phyloP scores from a whole-genome alignment of 2,888 invertebrate genomes.

The Oasisia sp. region DNA sequence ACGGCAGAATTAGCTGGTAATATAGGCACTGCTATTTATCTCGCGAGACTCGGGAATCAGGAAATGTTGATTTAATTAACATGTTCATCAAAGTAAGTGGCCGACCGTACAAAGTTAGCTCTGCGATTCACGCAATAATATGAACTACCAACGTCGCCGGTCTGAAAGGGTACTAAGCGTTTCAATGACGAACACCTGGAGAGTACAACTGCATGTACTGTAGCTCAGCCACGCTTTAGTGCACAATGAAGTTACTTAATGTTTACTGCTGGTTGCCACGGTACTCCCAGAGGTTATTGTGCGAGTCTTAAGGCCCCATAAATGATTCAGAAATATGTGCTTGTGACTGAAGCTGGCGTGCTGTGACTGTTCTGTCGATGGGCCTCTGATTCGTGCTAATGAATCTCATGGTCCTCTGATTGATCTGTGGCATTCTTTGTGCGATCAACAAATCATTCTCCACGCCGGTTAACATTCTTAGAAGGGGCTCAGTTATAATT shows the following conservation, averaged over 20 bases:
- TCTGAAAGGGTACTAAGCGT: neutral
- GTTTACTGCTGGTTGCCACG: neutral
- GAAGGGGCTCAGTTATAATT: too few relatives aligned
- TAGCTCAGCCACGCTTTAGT: neutral
- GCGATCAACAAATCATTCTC: too few relatives aligned
- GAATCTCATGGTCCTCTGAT: too few relatives aligned
- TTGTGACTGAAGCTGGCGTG: neutral
- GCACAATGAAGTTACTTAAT: neutral
- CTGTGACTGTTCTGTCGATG: neutral
- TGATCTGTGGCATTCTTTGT: too few relatives aligned
- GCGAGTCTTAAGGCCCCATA: neutral
- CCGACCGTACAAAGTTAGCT: neutral
- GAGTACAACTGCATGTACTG: neutral
- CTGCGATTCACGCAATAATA: neutral
- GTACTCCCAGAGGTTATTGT: neutral
- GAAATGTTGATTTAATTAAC: slow-evolving; percentile 5
- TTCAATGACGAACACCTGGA: neutral
- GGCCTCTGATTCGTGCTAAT: neutral
- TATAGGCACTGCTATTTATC: neutral
- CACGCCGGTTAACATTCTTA: too few relatives aligned
- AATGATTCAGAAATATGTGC: neutral
- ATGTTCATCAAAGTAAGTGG: neutral
- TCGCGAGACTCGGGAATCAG: neutral
- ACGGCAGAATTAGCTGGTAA: neutral
- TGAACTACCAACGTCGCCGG: neutral